Evolutionary conservation across 2,888 invertebrate species (phyloP), one percentile per base, ranked within the genome.

Genomic region (Eupsilia transversa): DNA sequence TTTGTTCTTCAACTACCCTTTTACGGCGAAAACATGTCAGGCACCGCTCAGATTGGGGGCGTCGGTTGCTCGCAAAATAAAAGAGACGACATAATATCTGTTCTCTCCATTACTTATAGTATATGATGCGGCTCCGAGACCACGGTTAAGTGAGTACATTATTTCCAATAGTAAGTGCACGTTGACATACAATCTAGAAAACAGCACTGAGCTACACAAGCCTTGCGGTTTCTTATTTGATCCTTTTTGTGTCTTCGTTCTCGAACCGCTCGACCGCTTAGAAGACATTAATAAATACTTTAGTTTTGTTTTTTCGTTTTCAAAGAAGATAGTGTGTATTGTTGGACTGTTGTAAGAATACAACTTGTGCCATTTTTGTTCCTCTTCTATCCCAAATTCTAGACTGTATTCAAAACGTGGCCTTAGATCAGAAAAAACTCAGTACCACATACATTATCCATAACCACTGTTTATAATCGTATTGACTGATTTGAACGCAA

Each of bases 11-110:
- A 72, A 80, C 70, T 76, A 80, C 72, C 43, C 68, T 77, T 79
- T 75, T 73, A 77, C 63, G 68, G 65, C 70, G 74, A 83, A 82
- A 86, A 78, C 80, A 86, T 77, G 78, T 74, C 72, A 79, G 72
- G 64, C 63, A 80, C 41, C 66, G 64, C 57, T 63, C 33, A 69
- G 69, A 84, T 68, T 60, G 77, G 56, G 75, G 33, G 66, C 80
- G 66, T 67, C 59, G 70, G 65, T 72, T 80, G 74, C 68, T 67
- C 46, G 74, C 74, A 56, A 81, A 73, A 85, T 72, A 82, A 77
- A 76, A 84, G 69, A 49, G 30, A 57, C 54, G 59, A 71, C 43
- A 59, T 84, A 69, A 59, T 84, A 69, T 75, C n/a, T 79, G 23
- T 74, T 63, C 46, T 67, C 59, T 64, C 59, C 43, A 61, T 67